phyloP scores from a whole-genome alignment of 2,888 invertebrate genomes.

The Phania funesta region DNA sequence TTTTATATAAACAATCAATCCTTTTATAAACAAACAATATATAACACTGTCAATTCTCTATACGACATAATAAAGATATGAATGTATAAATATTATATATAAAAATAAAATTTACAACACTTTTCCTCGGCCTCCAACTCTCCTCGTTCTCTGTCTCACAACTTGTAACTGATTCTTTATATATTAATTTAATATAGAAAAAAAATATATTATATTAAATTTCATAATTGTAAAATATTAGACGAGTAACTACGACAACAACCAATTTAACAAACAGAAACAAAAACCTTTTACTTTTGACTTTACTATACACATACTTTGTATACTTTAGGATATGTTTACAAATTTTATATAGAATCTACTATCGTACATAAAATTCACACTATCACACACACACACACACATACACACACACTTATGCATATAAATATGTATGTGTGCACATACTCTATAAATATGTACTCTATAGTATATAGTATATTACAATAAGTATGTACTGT shows the following conservation, averaged over 20 bases:
- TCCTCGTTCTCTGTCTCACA: not conserved
- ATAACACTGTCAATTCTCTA: slow-evolving; percentile 58
- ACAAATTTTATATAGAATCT: slow-evolving; percentile 54
- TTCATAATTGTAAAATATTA: slow-evolving; percentile 18
- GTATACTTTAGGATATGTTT: slow-evolving; percentile 51
- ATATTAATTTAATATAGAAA: slow-evolving; percentile 17
- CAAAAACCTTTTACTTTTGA: slow-evolving; percentile 37
- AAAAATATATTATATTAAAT: slow-evolving; percentile 56
- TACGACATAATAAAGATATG: slow-evolving; percentile 1
- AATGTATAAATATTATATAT: not conserved
- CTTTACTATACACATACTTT: slow-evolving; percentile 40
- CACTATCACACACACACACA: not conserved
- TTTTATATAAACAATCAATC: slow-evolving; percentile 20
- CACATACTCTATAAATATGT: not conserved
- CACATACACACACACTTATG: not conserved
- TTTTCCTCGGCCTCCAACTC: slow-evolving; percentile 11
- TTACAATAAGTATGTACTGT: slow-evolving; percentile 19
- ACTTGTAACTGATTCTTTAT: slow-evolving; percentile 22
- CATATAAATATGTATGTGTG: not conserved
- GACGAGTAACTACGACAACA: slow-evolving; percentile 35
- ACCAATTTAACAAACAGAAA: slow-evolving; percentile 73
- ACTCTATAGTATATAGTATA: slow-evolving; percentile 11
- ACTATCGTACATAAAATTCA: not conserved
- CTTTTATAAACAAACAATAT: slow-evolving; percentile 6
- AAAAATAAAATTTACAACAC: slow-evolving; percentile 20